Conservation (phyloP, 2,888 invertebrate genomes). For the Odontocolon sp. region DNA sequence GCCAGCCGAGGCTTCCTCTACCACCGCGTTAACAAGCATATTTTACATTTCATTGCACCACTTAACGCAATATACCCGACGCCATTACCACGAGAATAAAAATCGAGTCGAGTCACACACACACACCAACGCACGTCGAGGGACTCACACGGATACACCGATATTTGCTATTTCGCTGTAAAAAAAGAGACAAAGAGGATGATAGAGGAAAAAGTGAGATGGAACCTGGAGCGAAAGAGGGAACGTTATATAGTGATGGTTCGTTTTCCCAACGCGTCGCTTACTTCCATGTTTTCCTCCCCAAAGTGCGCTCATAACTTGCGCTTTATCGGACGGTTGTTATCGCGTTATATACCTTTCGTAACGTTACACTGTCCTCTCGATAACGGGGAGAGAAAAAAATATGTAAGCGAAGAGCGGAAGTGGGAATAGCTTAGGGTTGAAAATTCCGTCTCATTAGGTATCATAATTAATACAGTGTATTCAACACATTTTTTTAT, state of each 20-base stretch:
- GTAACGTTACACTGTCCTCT: slow-evolving; percentile 52
- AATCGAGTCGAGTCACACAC: slow-evolving; percentile 64
- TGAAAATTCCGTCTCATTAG: slow-evolving; percentile 16
- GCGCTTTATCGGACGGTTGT: slow-evolving; percentile 59
- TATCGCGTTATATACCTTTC: slow-evolving; percentile 55
- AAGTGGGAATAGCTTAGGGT: neutral
- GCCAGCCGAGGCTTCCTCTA: slow-evolving; percentile 24
- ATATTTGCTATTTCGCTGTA: slow-evolving; percentile 12
- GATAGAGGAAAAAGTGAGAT: slow-evolving; percentile 46
- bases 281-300: slow-evolving; percentile 57
- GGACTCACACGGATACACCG: slow-evolving; percentile 33
- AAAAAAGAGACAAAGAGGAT: slow-evolving; percentile 49
- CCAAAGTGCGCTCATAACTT: slow-evolving; percentile 61
- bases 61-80: slow-evolving; percentile 73
- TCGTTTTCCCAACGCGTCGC: slow-evolving; percentile 55
- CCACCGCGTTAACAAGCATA: slow-evolving; percentile 76
- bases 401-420: neutral
- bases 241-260: neutral
- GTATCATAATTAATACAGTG: slow-evolving; percentile 9
- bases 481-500: slow-evolving; percentile 2
- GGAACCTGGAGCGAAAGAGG: slow-evolving; percentile 20
- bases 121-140: neutral
- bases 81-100: slow-evolving; percentile 68
- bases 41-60: slow-evolving; percentile 79
- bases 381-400: slow-evolving; percentile 44